Base-by-base conservation (phyloP, 2,113 vertebrate species). In the Meleagris gallopavo region DNA sequence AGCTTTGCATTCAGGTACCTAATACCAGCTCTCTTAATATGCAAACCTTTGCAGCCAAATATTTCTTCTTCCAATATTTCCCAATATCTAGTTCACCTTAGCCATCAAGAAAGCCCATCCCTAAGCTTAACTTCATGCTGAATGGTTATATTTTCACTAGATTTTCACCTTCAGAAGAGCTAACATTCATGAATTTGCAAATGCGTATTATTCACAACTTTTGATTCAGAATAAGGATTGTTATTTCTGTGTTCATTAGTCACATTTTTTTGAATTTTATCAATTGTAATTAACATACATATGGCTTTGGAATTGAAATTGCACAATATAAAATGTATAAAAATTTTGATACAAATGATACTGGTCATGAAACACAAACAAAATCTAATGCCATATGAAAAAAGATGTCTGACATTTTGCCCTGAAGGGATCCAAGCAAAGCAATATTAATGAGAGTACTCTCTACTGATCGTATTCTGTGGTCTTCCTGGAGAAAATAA, bases 201-300 rank as follows among this genome's bases (percentile, higher is more conserved):
- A 94, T 58, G 66, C 30, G 1, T 81, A 43, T 60, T 71, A 61
- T 71, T 57, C 30, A 64, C 72, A 91, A 58, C 81, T 69, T 90
- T 87, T 88, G 92, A 94, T 88, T 93, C 89, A 93, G 75, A 83
- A 46, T 76, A 88, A 87, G 64, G 69, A 94, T 72, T 91, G 78
- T 91, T 93, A 90, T 72, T 88, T 96, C 55, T 94, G 62, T 85
- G 30, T 76, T 94, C 87, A 83, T 78, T 91, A 92, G 72, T 7
- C 20, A 61, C 24, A 30, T 52, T 27, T 14, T 57, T 57, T 60
- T 14, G 7, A 17, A 54, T 58, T 71, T 46, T 24, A 79, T 34
- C 70, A 45, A 50, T 80, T 94, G 91, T 93, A 93, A 84, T 94
- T 86, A 66, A 90, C 5, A 22, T 66, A 94, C 48, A 66, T 50